These are phyloP conservation scores for Premnoplex brunnescens DNA, from an alignment of 2,797 vertebrate genomes.

Conservation along the genomic window DNA sequence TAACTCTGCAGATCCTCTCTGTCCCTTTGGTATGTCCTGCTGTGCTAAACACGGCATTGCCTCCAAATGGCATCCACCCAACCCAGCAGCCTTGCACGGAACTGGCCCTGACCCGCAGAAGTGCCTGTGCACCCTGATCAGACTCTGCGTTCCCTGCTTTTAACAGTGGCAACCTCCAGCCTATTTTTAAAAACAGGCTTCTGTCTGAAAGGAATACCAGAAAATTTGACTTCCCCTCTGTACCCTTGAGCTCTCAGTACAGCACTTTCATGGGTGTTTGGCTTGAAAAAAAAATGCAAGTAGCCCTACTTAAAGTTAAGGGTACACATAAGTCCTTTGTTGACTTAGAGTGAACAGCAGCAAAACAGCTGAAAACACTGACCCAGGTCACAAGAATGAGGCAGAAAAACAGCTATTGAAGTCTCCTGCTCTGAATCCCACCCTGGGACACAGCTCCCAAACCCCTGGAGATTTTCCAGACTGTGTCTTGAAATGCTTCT, in stretches of 20 bases:
- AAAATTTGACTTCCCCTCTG: neutral
- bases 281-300: neutral
- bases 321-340: slow-evolving; percentile 34
- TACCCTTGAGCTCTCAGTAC: neutral
- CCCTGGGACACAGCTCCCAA: neutral
- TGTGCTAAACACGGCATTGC: neutral
- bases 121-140: fast-evolving
- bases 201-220: neutral
- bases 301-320: slow-evolving; percentile 15
- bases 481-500: neutral
- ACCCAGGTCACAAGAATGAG: neutral
- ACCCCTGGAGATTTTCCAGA: neutral
- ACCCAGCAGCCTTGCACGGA: neutral
- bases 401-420: neutral
- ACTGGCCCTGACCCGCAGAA: neutral
- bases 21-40: fast-evolving
- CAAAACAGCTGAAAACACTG: slow-evolving; percentile 53
- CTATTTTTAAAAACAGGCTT: neutral
- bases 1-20: neutral
- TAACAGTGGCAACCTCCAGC: neutral
- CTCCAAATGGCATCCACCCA: neutral
- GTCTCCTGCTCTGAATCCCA: neutral
- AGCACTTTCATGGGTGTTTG: neutral
- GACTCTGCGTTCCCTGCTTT: neutral
- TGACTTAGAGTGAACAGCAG: neutral